A percentile compares a stretch with the other conserved stretches of the same genome.
phyloP scores from a whole-genome alignment of 2,888 invertebrate genomes.

The Balanococcus diminutus region DNA sequence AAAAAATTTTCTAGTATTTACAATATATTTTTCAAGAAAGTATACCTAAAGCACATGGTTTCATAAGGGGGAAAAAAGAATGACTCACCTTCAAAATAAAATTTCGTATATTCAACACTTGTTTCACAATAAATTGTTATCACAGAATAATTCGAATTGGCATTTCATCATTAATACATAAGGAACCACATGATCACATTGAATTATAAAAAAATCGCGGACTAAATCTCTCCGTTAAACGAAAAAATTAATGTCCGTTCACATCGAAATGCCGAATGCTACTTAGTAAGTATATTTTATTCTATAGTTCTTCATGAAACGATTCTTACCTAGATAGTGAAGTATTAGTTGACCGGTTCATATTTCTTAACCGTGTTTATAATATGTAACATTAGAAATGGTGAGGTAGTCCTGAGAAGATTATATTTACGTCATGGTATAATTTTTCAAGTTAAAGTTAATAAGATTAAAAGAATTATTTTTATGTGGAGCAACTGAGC shows the following conservation, averaged over 20 bases:
- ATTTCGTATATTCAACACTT: background rate
- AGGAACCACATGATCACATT: background rate
- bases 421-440: background rate
- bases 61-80: no score
- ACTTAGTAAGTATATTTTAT: no score
- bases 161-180: background rate
- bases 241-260: background rate
- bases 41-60: no score
- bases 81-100: background rate
- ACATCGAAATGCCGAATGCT: background rate
- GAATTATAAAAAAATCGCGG: background rate
- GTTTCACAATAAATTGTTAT: background rate
- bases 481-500: background rate
- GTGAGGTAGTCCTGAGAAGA: slow-evolving; percentile 3
- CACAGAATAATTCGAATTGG: background rate
- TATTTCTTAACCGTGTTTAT: background rate
- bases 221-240: background rate
- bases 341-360: background rate
- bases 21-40: no score
- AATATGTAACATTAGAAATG: background rate
- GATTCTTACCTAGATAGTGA: no score
- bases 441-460: background rate
- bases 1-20: no score
- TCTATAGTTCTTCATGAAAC: background rate
- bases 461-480: background rate